Evolutionary conservation across 1,140 invertebrate species (phyloP).

Genomic region (Dreissena rostriformis): DNA sequence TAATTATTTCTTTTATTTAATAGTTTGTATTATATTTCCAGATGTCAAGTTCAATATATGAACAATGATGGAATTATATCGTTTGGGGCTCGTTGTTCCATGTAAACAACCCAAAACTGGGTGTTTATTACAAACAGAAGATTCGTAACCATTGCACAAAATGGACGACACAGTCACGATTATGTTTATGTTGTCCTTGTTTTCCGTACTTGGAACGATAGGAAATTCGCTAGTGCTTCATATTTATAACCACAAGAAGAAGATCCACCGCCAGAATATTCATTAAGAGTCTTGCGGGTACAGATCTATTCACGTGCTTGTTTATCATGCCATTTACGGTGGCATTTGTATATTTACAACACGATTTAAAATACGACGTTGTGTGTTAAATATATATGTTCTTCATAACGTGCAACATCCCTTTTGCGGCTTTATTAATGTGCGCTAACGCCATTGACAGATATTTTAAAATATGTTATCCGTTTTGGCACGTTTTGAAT

Average conservation of each 20-base stretch:
- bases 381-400: conserved; percentile 79
- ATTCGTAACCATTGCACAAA: neutral
- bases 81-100: too few relatives aligned
- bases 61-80: too few relatives aligned
- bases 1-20: too few relatives aligned
- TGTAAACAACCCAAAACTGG: too few relatives aligned
- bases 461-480: conserved; percentile 80
- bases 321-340: conserved; percentile 78
- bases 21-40: too few relatives aligned
- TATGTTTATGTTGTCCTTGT: conserved; percentile 69
- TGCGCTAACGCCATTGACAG: conserved; percentile 79
- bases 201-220: conserved; percentile 73
- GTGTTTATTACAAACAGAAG: too few relatives aligned
- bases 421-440: conserved; percentile 79
- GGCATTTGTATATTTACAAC: conserved; percentile 68
- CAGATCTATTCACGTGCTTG: conserved; percentile 77
- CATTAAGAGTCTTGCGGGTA: conserved; percentile 77
- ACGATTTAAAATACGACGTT: conserved; percentile 70
- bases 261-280: conserved; percentile 78
- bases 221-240: conserved; percentile 79
- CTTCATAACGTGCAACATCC: conserved; percentile 77
- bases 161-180: conserved; percentile 51
- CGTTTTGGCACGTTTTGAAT: conserved; percentile 75
- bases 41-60: too few relatives aligned
- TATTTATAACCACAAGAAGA: conserved; percentile 76